Base-by-base conservation (phyloP, 2,113 vertebrate species). In the Grammomys surdaster region DNA sequence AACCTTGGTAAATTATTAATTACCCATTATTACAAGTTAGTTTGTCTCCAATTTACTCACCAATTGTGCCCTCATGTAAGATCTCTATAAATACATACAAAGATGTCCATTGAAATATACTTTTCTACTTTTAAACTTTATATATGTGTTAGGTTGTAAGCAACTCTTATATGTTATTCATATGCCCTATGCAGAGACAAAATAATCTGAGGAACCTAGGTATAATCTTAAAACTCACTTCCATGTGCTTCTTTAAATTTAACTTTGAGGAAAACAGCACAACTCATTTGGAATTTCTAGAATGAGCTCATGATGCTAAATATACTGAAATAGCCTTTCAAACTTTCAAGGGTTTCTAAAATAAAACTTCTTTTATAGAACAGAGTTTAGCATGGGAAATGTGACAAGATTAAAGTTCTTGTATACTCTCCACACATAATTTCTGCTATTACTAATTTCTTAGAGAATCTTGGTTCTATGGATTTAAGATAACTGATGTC, bases 311-410 rank as follows among this genome's bases (percentile, higher is more conserved):
- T 40, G 65, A 51, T 69, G 5, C 60, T 67, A 70, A 91, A 90
- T 90, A 89, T 54, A 36, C 1, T 81, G 40, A 88, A 54, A 90
- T 78, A 88, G 46, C n/a, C 31, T 95, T 48, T 93, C 78, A 87
- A 33, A 93, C 54, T 7, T 76, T 73, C 69, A 48, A 87, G 63
- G 0, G 31, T 58, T 33, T 69, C 63, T 58, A 90, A 93, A 93
- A 58, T 48, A 46, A 85, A n/a, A 72, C 48, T 76, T n/a, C 63
- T 43, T 89, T 93, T 87, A 84, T 43, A 90, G 33, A 86, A 60
- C 33, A 60, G 4, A 48, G 33, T 58, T 87, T 93, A 33, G 78
- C 65, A 36, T 24, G 87, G 40, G 51, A 95, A 75, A 75, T 60
- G 7, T n/a, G 20, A 90, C 24, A 1, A 60, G 2, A 76, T 56